Conservation (phyloP, 2,888 invertebrate genomes). For the Gryllus longicercus region DNA sequence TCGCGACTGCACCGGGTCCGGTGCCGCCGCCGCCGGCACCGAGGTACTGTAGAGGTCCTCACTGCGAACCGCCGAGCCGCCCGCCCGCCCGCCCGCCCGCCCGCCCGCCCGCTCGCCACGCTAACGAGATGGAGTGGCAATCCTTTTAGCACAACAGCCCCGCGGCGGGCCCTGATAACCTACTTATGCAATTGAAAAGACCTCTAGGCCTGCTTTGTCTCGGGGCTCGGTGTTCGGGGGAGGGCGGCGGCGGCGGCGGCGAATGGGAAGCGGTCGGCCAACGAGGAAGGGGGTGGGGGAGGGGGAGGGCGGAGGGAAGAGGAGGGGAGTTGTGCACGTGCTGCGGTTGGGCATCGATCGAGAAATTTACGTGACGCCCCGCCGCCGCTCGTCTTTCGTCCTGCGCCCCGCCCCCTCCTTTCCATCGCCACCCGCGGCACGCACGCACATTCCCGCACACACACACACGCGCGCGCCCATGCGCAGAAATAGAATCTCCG, state of each 20-base stretch:
- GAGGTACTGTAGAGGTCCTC: no score
- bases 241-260: no score
- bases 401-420: neutral
- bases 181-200: constrained; percentile 17
- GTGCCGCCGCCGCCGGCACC: no score
- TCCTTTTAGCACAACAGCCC: constrained; percentile 10
- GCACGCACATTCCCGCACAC: neutral
- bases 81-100: neutral
- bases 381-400: neutral
- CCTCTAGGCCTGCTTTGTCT: constrained; percentile 17
- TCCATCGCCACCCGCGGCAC: neutral
- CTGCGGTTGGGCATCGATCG: neutral
- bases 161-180: constrained; percentile 9
- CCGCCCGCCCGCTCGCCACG: neutral
- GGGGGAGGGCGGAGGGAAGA: neutral
- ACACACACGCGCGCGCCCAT: no score
- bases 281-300: neutral
- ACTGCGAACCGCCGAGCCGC: no score
- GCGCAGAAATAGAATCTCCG: no score
- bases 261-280: no score
- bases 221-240: neutral
- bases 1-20: no score
- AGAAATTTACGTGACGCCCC: neutral
- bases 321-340: neutral
- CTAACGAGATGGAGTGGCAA: constrained; percentile 8